These are phyloP conservation scores for Lagopus muta DNA, from an alignment of 2,113 vertebrate genomes.

Conservation along the genomic window DNA sequence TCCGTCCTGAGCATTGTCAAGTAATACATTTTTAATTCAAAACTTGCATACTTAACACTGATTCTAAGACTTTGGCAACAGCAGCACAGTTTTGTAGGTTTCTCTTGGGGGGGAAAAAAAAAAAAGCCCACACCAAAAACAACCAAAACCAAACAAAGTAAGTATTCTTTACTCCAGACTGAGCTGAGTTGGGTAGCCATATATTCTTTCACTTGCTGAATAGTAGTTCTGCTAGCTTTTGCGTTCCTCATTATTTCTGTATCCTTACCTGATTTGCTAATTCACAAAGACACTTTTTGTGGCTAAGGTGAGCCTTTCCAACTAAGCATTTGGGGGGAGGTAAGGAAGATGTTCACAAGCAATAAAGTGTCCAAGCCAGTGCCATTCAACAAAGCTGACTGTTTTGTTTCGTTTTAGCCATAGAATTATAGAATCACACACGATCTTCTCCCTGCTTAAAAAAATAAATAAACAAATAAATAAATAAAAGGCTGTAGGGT, in stretches of 20 bases:
- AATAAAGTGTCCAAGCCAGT: background rate
- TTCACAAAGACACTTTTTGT: background rate
- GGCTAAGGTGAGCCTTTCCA: rapidly evolving
- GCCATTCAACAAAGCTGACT: background rate
- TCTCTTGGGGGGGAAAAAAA: background rate
- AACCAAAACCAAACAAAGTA: too few species aligned
- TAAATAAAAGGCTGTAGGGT: too few species aligned
- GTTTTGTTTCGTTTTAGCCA: background rate
- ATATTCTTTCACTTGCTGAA: background rate
- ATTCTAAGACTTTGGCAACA: background rate
- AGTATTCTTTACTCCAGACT: background rate
- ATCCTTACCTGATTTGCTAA: background rate
- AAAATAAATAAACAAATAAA: too few species aligned
- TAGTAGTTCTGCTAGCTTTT: background rate
- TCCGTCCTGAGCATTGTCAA: background rate
- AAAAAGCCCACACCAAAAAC: too few species aligned
- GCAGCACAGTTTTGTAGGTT: background rate
- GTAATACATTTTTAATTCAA: background rate
- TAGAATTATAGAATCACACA: too few species aligned
- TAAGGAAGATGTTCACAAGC: background rate
- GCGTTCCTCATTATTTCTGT: background rate
- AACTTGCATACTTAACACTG: background rate
- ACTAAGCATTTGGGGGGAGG: background rate
- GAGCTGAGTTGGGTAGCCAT: background rate
- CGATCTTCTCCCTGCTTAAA: rapidly evolving